phyloP scores from a whole-genome alignment of 2,113 vertebrate genomes.

The Piprites chloris region DNA sequence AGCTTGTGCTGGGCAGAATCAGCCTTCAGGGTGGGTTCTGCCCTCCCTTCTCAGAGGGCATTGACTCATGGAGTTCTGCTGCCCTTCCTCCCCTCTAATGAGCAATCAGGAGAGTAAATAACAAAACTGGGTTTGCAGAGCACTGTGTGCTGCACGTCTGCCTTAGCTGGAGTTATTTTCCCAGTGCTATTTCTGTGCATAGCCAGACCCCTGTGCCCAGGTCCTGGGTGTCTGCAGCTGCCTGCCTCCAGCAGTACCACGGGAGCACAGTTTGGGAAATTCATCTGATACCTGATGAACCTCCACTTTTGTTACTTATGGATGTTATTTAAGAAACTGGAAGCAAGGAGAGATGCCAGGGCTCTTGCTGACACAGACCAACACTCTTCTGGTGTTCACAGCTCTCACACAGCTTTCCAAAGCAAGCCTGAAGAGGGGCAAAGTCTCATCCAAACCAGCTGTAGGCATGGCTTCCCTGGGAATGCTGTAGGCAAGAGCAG shows the following conservation, averaged over 20 bases:
- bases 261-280: neutral
- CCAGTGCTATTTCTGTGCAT: neutral
- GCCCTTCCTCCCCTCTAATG: neutral
- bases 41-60: neutral
- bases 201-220: neutral
- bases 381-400: neutral
- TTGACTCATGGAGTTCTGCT: neutral
- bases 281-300: neutral
- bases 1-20: neutral
- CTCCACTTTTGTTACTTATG: neutral
- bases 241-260: neutral
- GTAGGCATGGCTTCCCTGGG: neutral
- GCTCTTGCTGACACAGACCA: neutral
- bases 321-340: neutral
- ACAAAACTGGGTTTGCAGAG: neutral
- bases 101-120: neutral
- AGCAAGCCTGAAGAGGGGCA: neutral
- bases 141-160: rapidly evolving
- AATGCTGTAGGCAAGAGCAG: neutral
- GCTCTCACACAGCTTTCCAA: neutral
- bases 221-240: neutral
- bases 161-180: neutral
- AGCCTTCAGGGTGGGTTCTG: neutral
- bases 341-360: neutral
- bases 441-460: neutral